Evolutionary conservation across 2,797 vertebrate species (phyloP), one percentile per base, ranked within the genome.

Genomic region (Nannoperca australis): DNA sequence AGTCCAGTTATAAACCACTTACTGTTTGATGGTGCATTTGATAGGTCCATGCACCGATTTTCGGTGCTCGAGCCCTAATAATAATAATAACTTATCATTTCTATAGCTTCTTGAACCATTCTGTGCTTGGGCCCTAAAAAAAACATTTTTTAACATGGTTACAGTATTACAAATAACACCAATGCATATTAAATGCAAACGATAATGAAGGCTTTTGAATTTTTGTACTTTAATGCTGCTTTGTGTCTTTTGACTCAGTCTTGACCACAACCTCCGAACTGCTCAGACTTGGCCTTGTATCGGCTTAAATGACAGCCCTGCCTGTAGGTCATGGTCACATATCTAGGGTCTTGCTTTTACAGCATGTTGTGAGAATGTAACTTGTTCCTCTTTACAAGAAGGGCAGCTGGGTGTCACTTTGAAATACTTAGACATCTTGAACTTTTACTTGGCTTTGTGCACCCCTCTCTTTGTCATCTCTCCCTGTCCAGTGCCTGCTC

Each of bases 381-480:
- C 30, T 42, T 34, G 44, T 22, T 42, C 17, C 59, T 62, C 10
- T 2, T 70, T 55, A 70, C 59, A 77, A 32, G 47, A 62, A 54
- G 24, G 53, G 61, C 56, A 70, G n/a, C 13, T 30, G 10, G 34
- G 42, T 47, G 51, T 73, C 58, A 70, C 53, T 50, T 63, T 20
- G 51, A 13, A 71, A 38, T 30, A 51, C 59, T 9, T 1, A 15
- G 34, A 75, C 82, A 61, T 80, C 58, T 79, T 73, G n/a, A 83
- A 81, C 70, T 85, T 84, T 49, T 44, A 1, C 61, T 82, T 61
- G 30, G 38, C 66, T 58, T 67, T 36, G 32, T 13, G 30, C 0
- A 4, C 38, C 53, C 40, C 58, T 20, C 51, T 70, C 72, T 67
- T 63, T 78, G 73, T 83, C 83, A 63, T 44, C 8, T 45, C 73